These are phyloP conservation scores for Dioctria linearis DNA, from an alignment of 2,888 invertebrate species.

Conservation along the genomic window DNA sequence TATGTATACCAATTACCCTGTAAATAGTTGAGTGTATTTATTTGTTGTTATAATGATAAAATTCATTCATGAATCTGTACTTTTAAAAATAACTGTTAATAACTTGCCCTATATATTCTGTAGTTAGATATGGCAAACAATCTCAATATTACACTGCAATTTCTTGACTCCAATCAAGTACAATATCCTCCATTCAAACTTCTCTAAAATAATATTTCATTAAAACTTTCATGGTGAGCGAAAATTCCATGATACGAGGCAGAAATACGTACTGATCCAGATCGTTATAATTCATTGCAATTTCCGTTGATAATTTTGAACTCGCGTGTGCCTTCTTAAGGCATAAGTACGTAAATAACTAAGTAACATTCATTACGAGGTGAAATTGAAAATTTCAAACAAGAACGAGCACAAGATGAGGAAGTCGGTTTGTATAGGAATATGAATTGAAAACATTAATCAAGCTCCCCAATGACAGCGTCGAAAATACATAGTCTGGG, in stretches of 20 bases:
- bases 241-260: background rate
- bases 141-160: too few species aligned
- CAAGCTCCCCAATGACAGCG: conserved; percentile 9
- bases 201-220: background rate
- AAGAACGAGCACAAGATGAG: background rate
- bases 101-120: too few species aligned
- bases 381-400: conserved; percentile 27
- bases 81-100: too few species aligned
- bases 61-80: too few species aligned
- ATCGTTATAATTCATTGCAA: conserved; percentile 29
- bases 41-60: too few species aligned
- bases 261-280: conserved; percentile 8
- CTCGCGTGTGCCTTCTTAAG: conserved; percentile 4
- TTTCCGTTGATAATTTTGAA: conserved; percentile 21
- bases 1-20: too few species aligned
- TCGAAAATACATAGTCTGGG: background rate
- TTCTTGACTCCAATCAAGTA: background rate
- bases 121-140: too few species aligned
- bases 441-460: conserved; percentile 32
- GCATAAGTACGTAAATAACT: background rate
- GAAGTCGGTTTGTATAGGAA: background rate
- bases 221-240: conserved; percentile 14
- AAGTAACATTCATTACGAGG: conserved; percentile 18
- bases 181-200: background rate
- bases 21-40: too few species aligned